A percentile compares a stretch with the other conserved stretches of the same genome.
Conservation (phyloP, 2,113 vertebrate species). For the Emberiza fucata region DNA sequence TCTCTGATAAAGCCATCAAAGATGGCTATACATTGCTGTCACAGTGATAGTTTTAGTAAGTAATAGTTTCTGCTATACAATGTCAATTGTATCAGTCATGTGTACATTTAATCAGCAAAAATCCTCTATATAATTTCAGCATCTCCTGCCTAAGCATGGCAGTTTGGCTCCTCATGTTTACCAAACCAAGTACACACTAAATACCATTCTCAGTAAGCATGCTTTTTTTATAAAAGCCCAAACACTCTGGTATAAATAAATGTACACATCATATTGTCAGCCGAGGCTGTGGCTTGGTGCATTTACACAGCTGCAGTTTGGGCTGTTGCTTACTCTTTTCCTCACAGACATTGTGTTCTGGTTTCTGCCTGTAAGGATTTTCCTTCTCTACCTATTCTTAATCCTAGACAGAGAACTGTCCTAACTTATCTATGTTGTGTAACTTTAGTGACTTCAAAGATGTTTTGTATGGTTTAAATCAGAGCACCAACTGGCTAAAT, state of each 20-base stretch:
- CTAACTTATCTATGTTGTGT: neutral
- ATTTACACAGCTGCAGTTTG: conserved; percentile 30
- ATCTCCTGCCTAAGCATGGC: neutral
- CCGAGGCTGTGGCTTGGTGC: neutral
- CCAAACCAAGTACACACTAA: neutral
- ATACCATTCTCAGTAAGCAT: neutral
- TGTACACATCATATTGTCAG: neutral
- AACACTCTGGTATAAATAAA: neutral
- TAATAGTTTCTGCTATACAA: neutral
- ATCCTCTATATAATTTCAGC: neutral
- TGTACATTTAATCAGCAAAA: neutral
- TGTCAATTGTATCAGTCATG: neutral
- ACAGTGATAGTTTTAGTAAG: neutral
- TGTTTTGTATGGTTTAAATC: neutral
- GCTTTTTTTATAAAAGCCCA: neutral
- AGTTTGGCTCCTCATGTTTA: neutral
- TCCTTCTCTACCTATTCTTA: conserved; percentile 10
- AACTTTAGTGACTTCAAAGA: neutral
- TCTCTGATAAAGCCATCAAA: neutral
- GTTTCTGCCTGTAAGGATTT: conserved; percentile 10
- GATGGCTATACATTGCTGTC: neutral
- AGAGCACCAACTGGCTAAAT: neutral
- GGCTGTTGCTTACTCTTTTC: neutral
- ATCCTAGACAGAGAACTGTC: neutral
- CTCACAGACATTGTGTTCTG: neutral